A percentile compares a stretch with the other conserved stretches of the same genome.
phyloP scores from a whole-genome alignment of 2,113 vertebrate species.

The Hystrix cristata region DNA sequence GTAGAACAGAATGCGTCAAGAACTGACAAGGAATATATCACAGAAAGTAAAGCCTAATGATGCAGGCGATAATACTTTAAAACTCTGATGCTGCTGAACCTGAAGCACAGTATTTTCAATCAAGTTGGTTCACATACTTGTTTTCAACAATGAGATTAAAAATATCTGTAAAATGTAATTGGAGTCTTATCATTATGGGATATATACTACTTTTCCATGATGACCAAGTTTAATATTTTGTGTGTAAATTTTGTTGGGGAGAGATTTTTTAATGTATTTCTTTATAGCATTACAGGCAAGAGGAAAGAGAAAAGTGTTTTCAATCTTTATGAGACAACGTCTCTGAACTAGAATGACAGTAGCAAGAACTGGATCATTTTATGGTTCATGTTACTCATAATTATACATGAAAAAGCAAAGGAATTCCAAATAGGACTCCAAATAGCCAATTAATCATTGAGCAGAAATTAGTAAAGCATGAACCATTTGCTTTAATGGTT shows the following conservation, averaged over 20 bases:
- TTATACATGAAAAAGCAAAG: conserved; percentile 37
- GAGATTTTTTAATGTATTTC: conserved; percentile 17
- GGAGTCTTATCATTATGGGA: neutral
- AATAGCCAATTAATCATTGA: conserved; percentile 70
- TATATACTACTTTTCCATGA: conserved; percentile 35
- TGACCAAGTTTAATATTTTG: conserved; percentile 74
- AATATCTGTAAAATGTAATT: neutral
- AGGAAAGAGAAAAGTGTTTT: conserved; percentile 43
- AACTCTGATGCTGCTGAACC: neutral
- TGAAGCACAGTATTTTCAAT: conserved; percentile 41
- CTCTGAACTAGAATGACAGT: conserved; percentile 47
- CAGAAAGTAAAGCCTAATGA: neutral
- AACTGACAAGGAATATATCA: neutral
- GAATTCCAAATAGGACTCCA: conserved; percentile 66
- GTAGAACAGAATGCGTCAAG: neutral
- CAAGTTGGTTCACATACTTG: neutral
- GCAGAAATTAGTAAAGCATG: conserved; percentile 1
- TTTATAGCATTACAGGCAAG: conserved; percentile 48
- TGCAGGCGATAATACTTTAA: neutral
- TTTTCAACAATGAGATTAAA: neutral
- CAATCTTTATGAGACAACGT: conserved; percentile 69
- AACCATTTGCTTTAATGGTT: conserved; percentile 58
- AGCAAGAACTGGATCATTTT: conserved; percentile 60
- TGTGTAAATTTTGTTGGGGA: neutral
- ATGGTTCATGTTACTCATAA: conserved; percentile 48